These are phyloP conservation scores for Engraulis encrasicolus DNA, from an alignment of 2,113 vertebrate species.

Conservation along the genomic window DNA sequence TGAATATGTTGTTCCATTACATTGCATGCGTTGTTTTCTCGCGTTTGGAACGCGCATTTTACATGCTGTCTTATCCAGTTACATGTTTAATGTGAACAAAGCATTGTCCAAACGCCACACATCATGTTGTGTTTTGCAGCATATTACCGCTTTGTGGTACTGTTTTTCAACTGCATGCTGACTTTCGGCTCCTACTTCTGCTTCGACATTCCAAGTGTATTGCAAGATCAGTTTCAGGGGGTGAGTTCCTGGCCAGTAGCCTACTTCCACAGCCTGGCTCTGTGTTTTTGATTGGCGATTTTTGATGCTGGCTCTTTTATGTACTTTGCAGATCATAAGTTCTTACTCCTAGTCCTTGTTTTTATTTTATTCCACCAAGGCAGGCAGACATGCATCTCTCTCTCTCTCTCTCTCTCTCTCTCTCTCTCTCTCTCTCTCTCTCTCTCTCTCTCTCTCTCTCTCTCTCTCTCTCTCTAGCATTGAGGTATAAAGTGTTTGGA, in stretches of 20 bases:
- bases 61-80: neutral
- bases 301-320: too few species aligned
- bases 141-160: conserved; percentile 77
- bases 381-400: neutral
- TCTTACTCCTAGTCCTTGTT: too few species aligned
- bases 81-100: too few species aligned
- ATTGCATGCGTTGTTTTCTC: neutral
- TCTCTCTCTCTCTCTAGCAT: neutral
- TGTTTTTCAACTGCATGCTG: conserved; percentile 83
- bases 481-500: neutral
- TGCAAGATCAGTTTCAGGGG: conserved; percentile 84
- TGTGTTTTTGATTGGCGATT: too few species aligned
- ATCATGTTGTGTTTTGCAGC: conserved; percentile 45
- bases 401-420: too few species aligned
- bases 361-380: too few species aligned
- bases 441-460: too few species aligned
- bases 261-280: too few species aligned
- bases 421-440: too few species aligned
- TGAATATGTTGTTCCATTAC: neutral
- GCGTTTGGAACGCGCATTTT: neutral
- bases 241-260: conserved; percentile 60
- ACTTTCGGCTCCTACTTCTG: conserved; percentile 83
- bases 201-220: conserved; percentile 80
- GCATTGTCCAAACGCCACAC: too few species aligned
- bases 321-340: too few species aligned